Evolutionary conservation across 2,888 invertebrate species (phyloP), one percentile per base, ranked within the genome.

Genomic region (Lymantria monacha): DNA sequence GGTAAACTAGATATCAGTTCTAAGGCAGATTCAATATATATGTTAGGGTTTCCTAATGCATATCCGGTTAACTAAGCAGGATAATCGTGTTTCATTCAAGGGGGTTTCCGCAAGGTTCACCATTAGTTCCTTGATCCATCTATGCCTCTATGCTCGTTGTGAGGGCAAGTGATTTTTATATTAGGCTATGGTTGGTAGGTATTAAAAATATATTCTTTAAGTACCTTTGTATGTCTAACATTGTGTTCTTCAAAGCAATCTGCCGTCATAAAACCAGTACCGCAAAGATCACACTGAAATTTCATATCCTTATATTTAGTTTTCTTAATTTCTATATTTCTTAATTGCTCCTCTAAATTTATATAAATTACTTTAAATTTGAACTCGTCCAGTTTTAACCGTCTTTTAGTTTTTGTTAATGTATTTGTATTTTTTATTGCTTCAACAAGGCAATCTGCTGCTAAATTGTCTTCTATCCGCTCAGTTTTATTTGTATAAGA

Each of bases 301-400:
- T 58, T 50, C 55, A 55, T 67, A 33, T 56, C 40, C 38, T 51
- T 62, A 38, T 50, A 58, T 45, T 65, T 68, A 9, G 31, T 44
- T 45, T 54, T 71, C 42, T 62, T 70, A 2, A 51, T 45, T 49
- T 70, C 61, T 37, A 71, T 30, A 30, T 67, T 61, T 30, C 57
- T 51, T 7, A 55, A 30, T 37, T 71, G 71, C 10, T 71, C 59
- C 44, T 66, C 57, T 7, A 55, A 42, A 56, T 50, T 63, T 46
- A 71, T 59, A 58, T 59, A 63, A 13, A 49, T 47, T 0, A 72
- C 52, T 57, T 69, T 52, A 40, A 64, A 72, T 13, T 61, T 52
- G 45, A 68, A 15, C 9, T 59, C 53, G 8, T 57, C 52, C 7
- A 55, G 50, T 48, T 65, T 46, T 12, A 49, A 44, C 15, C 36